Conservation (phyloP, 2,888 invertebrate species). For the Patella pellucida region DNA sequence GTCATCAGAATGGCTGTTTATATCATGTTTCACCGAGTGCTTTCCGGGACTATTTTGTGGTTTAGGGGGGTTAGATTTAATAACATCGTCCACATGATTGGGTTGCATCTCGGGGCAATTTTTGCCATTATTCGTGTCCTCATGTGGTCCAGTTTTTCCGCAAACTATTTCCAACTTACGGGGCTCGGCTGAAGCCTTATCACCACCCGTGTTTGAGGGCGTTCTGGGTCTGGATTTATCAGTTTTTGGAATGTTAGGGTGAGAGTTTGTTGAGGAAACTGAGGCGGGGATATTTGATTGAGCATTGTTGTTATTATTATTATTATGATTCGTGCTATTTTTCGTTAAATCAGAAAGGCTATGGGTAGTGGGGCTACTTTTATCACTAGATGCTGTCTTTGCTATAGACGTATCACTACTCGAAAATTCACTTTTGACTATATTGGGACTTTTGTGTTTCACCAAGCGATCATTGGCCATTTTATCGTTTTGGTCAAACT, state of each 20-base stretch:
- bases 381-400: background rate
- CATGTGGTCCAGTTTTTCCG: background rate
- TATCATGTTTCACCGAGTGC: background rate
- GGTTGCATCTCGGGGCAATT: background rate
- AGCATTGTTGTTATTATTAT: background rate
- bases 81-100: background rate
- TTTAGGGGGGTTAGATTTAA: background rate
- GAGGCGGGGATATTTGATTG: background rate
- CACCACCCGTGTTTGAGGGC: background rate
- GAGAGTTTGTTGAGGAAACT: background rate
- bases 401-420: too few relatives aligned
- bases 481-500: background rate
- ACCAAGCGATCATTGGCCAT: background rate
- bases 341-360: background rate
- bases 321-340: too few relatives aligned
- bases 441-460: background rate
- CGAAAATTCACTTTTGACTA: too few relatives aligned
- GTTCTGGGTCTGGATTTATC: background rate
- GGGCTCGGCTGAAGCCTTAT: background rate
- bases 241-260: background rate
- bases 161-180: background rate
- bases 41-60: background rate
- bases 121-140: background rate
- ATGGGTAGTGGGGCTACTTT: background rate
- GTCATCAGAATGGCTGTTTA: background rate